Evolutionary conservation across 2,888 invertebrate species (phyloP), one percentile per base, ranked within the genome.

Genomic region (Chrysolina americana): DNA sequence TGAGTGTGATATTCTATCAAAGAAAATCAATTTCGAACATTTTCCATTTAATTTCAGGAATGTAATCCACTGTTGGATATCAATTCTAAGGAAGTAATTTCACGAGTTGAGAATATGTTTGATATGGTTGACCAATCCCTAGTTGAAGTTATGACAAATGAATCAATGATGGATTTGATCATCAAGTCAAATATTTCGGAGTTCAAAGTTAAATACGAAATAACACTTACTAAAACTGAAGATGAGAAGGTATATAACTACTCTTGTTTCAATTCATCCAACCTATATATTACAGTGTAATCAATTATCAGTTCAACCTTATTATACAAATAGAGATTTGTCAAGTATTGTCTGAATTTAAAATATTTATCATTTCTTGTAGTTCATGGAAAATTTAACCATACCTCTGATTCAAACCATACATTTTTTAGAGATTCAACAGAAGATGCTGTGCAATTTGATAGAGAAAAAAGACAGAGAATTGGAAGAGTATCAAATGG

Each of bases 401-500:
- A 76, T 84, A 19, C 86, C 88, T 59, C 77, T 88, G 36, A 79
- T 91, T 15, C 86, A 86, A 80, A 88, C 88, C 15, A 82, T 91
- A 19, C 83, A 88, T 74, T 88, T 90, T 78, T 87, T 91, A 65
- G 88, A 88, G 72, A 81, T 84, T 28, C 89, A 90, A 79, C 88
- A 91, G 80, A 80, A 81, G 64, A 86, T 88, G 73, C 81, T 92
- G 19, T 85, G 89, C 71, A 80, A 84, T 47, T 80, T 89, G 41
- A 77, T 92, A 41, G 84, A 86, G 63, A 89, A 88, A 73, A 92
- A 92, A 83, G 91, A 92, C 82, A 87, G 85, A 71, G 91, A 91
- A 85, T 89, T 92, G 72, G 87, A 88, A 66, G 89, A 90, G 80
- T 91, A 90, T 80, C 89, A 89, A 81, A 83, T 88, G 75, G 89